Percentiles rank a stretch among this genome's conserved stretches.
phyloP scores from a whole-genome alignment of 2,113 vertebrate genomes.

The Eidolon helvum region DNA sequence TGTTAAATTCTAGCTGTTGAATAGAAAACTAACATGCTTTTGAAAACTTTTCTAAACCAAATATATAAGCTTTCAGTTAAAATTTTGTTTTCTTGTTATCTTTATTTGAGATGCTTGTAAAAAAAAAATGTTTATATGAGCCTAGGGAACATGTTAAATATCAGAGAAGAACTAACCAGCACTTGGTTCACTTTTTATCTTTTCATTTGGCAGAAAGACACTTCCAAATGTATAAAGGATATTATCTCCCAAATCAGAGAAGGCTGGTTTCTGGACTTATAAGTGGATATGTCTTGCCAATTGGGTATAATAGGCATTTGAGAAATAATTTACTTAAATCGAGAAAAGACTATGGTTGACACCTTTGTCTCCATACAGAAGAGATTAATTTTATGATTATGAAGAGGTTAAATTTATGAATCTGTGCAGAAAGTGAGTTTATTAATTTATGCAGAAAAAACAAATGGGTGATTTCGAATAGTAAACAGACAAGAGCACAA shows the following conservation, averaged over 20 bases:
- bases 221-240: not conserved
- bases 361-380: not conserved
- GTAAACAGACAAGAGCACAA: not conserved
- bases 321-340: constrained; percentile 9
- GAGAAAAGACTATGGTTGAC: not conserved
- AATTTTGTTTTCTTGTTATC: not conserved
- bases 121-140: not conserved
- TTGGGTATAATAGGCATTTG: not conserved
- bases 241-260: not conserved
- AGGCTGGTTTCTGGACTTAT: not conserved
- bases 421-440: not conserved
- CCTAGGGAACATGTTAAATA: not conserved
- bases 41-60: not conserved
- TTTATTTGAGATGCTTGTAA: not conserved
- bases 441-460: constrained; percentile 14
- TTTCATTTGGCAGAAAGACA: not conserved
- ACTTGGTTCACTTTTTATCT: not conserved
- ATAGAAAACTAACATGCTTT: not conserved
- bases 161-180: not conserved
- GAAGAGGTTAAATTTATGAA: not conserved
- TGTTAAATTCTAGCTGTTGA: not conserved
- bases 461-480: not conserved
- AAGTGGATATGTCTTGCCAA: not conserved
- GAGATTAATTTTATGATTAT: not conserved
- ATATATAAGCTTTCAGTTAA: not conserved